Percentiles rank a stretch among this genome's conserved stretches.
These are phyloP conservation scores for Ciconia boyciana DNA, from an alignment of 2,113 vertebrate genomes.

Conservation along the genomic window DNA sequence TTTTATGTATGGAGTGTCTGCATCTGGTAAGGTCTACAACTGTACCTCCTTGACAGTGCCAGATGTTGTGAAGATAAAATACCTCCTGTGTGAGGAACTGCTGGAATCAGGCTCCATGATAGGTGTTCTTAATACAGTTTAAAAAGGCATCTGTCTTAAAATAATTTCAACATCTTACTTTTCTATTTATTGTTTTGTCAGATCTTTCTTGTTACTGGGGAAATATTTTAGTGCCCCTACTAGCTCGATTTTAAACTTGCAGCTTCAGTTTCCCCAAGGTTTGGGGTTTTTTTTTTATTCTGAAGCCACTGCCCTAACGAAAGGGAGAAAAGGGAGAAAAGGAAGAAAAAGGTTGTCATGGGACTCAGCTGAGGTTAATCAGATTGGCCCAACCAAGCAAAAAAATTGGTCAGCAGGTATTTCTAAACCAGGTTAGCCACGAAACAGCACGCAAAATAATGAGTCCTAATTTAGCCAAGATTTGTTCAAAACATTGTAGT, in stretches of 20 bases:
- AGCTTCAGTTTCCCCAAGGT: background rate
- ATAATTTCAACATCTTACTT: conserved; percentile 75
- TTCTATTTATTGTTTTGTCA: conserved; percentile 62
- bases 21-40: conserved; percentile 69
- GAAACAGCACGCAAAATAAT: background rate
- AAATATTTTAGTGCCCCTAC: conserved; percentile 1
- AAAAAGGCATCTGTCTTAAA: conserved; percentile 78
- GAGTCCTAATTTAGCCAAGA: background rate
- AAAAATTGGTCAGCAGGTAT: background rate
- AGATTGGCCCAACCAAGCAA: background rate
- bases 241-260: background rate
- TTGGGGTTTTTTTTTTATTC: background rate
- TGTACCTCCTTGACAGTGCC: conserved; percentile 71
- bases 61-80: conserved; percentile 79
- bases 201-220: background rate
- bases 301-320: background rate
- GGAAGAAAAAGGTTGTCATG: background rate
- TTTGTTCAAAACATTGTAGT: background rate
- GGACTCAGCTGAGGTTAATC: background rate
- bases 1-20: conserved; percentile 66
- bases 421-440: background rate
- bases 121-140: conserved; percentile 74
- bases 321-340: background rate
- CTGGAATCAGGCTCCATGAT: conserved; percentile 60
- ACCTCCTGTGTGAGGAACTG: conserved; percentile 72